Percentiles rank a stretch among this genome's conserved stretches.
phyloP scores from a whole-genome alignment of 2,888 invertebrate genomes.

The Mellilla xanthometata region DNA sequence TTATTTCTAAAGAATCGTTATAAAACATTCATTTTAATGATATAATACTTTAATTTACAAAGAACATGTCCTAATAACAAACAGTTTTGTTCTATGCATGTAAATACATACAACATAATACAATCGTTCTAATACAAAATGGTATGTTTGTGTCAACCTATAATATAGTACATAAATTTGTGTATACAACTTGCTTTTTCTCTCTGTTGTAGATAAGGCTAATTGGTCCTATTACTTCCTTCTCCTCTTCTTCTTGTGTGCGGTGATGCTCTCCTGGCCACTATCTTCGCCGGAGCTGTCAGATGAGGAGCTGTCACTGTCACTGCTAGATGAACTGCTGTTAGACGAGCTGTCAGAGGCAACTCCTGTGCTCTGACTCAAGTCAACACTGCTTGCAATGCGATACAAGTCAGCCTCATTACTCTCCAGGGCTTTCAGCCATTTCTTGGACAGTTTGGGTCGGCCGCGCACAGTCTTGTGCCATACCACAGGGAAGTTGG shows the following conservation, averaged over 20 bases:
- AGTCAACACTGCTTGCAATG: constrained; percentile 92
- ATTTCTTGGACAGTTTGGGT: constrained; percentile 97
- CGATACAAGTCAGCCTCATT: constrained; percentile 90
- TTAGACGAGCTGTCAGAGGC: constrained; percentile 97
- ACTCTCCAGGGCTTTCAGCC: constrained; percentile 87
- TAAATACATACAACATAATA: constrained; percentile 44
- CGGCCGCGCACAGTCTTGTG: constrained; percentile 98
- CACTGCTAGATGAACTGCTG: constrained; percentile 89
- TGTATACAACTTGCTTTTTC: constrained; percentile 39
- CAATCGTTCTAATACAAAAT: constrained; percentile 62
- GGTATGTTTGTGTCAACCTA: constrained; percentile 46
- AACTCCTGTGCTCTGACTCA: constrained; percentile 93
- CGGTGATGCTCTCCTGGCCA: constrained; percentile 94
- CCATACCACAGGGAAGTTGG: constrained; percentile 99
- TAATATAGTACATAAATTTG: constrained; percentile 39
- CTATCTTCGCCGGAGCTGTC: constrained; percentile 87
- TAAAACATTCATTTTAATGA: background rate
- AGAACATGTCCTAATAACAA: constrained; percentile 45
- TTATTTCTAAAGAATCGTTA: no score
- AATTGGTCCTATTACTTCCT: constrained; percentile 71
- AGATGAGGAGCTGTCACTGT: constrained; percentile 80
- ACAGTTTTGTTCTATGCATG: constrained; percentile 42
- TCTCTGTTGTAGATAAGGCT: constrained; percentile 40
- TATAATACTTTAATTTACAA: constrained; percentile 52
- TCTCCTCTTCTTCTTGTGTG: constrained; percentile 91